Percentiles rank a stretch among this genome's conserved stretches.
Conservation (phyloP, 2,113 vertebrate genomes). For the Macroglossus sobrinus region DNA sequence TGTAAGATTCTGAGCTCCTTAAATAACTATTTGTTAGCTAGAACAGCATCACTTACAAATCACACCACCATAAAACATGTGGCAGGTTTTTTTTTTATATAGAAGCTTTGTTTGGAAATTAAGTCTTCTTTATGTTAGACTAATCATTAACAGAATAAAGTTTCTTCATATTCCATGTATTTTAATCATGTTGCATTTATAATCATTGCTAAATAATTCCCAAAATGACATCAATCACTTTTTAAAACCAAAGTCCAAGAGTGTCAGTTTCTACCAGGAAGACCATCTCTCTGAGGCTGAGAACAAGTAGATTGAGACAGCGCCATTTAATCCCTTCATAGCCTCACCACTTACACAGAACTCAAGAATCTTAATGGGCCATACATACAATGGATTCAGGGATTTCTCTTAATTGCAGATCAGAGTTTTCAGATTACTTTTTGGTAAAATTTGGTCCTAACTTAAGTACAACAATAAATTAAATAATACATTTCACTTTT, state of each 20-base stretch:
- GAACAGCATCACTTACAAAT: constrained; percentile 28
- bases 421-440: neutral
- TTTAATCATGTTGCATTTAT: constrained; percentile 42
- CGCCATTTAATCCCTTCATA: neutral
- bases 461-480: neutral
- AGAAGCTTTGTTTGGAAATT: constrained; percentile 37
- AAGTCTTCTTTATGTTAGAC: neutral
- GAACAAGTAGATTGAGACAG: neutral
- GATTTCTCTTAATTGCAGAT: constrained; percentile 14
- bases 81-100: neutral
- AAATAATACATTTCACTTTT: constrained; percentile 17
- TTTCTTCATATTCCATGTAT: neutral
- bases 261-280: neutral
- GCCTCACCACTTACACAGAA: neutral
- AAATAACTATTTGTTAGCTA: constrained; percentile 5
- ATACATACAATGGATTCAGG: neutral
- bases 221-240: constrained; percentile 19
- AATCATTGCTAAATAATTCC: constrained; percentile 22
- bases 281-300: neutral
- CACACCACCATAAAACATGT: constrained; percentile 3
- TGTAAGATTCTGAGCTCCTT: neutral
- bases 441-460: neutral
- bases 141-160: constrained; percentile 35
- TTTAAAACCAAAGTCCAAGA: constrained; percentile 27
- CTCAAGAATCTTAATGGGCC: neutral